These are phyloP conservation scores for Megalops atlanticus DNA, from an alignment of 2,113 vertebrate genomes.

Conservation along the genomic window DNA sequence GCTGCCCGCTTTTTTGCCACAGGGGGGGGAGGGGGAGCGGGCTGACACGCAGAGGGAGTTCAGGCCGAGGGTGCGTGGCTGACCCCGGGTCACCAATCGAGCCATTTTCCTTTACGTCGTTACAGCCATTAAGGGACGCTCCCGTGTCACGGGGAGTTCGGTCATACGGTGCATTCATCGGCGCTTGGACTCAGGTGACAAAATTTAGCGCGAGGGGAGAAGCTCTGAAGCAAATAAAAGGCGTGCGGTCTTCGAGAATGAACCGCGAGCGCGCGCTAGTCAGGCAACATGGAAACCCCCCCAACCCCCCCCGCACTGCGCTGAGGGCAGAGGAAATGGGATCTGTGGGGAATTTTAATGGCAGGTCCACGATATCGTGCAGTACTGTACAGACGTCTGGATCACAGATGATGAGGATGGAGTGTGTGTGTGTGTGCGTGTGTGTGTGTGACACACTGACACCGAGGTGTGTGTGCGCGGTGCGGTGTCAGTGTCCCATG, in stretches of 20 bases:
- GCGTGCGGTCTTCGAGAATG: background rate
- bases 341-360: background rate
- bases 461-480: background rate
- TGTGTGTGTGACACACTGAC: background rate
- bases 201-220: background rate
- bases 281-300: background rate
- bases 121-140: background rate
- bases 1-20: background rate
- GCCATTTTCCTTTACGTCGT: background rate
- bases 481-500: constrained; percentile 28
- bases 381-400: background rate
- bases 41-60: background rate
- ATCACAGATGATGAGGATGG: background rate
- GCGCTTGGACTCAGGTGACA: background rate
- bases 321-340: background rate
- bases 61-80: background rate
- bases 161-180: background rate
- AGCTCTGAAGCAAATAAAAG: background rate
- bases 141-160: background rate
- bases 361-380: background rate
- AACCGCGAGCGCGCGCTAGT: background rate
- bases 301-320: background rate
- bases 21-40: background rate
- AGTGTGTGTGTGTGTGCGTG: background rate
- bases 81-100: background rate